Conservation (phyloP, 2,888 invertebrate genomes). For the Cyaniris semiargus region DNA sequence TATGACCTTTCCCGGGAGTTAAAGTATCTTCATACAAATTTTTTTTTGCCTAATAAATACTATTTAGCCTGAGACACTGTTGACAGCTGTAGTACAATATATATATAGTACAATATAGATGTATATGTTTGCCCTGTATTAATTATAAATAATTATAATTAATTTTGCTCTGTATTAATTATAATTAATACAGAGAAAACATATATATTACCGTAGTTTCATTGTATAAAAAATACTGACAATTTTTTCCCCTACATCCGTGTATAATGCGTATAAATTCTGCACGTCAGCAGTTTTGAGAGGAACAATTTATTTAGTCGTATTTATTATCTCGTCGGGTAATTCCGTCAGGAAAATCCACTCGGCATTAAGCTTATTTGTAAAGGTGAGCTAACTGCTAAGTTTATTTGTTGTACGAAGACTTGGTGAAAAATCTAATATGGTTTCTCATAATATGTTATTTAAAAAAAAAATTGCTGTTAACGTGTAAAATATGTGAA, state of each 20-base stretch:
- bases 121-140: too few species aligned
- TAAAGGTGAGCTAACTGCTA: slow-evolving; percentile 16
- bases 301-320: slow-evolving; percentile 44
- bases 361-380: slow-evolving; percentile 32
- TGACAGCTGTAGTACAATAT: too few species aligned
- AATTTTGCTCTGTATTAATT: too few species aligned
- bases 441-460: too few species aligned
- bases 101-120: too few species aligned
- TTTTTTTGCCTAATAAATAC: too few species aligned
- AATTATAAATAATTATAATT: too few species aligned
- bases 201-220: neutral
- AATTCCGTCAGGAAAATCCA: slow-evolving; percentile 35
- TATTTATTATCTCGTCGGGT: slow-evolving; percentile 35
- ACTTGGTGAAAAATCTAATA: neutral
- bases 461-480: too few species aligned
- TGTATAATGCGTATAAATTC: slow-evolving; percentile 45
- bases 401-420: neutral
- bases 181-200: neutral
- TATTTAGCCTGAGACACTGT: too few species aligned
- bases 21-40: too few species aligned
- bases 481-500: too few species aligned
- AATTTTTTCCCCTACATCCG: slow-evolving; percentile 14
- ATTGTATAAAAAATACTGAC: neutral
- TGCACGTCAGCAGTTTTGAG: slow-evolving; percentile 43
- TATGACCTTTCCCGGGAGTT: too few species aligned